A percentile compares a stretch with the other conserved stretches of the same genome.
These are phyloP conservation scores for Axis porcinus DNA, from an alignment of 2,113 vertebrate genomes.

Conservation along the genomic window DNA sequence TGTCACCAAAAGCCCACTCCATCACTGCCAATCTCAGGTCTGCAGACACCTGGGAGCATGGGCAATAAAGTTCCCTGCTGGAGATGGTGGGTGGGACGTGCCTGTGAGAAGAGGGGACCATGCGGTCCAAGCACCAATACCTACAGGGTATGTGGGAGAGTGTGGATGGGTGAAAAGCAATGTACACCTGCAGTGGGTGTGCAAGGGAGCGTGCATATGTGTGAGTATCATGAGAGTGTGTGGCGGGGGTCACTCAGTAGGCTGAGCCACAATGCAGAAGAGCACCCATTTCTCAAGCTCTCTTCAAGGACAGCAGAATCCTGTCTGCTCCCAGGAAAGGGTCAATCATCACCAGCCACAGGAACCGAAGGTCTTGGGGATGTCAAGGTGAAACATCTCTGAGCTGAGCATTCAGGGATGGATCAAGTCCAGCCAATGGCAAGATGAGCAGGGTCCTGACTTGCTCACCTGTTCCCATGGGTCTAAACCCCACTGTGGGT, in stretches of 20 bases:
- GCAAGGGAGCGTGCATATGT: fast-evolving
- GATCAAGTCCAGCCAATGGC: background rate
- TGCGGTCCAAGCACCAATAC: background rate
- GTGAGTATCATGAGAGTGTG: background rate
- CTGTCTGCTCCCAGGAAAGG: background rate
- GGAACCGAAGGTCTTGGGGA: background rate
- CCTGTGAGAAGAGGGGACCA: background rate
- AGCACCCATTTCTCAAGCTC: background rate
- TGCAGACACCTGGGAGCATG: background rate
- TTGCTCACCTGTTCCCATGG: too few relatives aligned
- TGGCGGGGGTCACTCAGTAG: background rate
- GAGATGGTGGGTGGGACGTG: fast-evolving
- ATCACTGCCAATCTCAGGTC: conserved; percentile 41
- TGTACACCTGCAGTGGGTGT: fast-evolving
- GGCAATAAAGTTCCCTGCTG: conserved; percentile 11
- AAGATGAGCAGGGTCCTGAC: too few relatives aligned
- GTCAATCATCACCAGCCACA: background rate
- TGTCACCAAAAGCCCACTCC: conserved; percentile 60
- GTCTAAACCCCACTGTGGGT: background rate
- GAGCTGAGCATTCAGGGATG: background rate
- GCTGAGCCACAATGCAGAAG: background rate
- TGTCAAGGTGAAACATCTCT: background rate
- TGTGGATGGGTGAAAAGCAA: background rate
- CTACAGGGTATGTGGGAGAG: too few relatives aligned
- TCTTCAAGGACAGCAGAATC: background rate